A percentile compares a stretch with the other conserved stretches of the same genome.
phyloP scores from a whole-genome alignment of 2,113 vertebrate species.

The Pituophis catenifer region DNA sequence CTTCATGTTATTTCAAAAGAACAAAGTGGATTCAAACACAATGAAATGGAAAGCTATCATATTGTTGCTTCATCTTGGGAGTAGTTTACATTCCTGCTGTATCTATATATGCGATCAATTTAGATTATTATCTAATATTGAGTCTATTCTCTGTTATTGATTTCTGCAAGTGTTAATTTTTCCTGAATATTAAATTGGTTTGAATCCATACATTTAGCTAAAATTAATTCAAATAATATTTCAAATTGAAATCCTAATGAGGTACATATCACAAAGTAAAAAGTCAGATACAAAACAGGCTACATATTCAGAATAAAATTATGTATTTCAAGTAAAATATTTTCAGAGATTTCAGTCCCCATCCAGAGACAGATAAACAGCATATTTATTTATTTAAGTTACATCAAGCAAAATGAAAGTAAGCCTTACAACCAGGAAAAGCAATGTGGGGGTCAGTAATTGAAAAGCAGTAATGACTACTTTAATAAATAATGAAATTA shows the following conservation, averaged over 20 bases:
- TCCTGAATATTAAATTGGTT: background rate
- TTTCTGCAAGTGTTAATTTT: background rate
- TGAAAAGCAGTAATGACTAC: slow-evolving; percentile 50
- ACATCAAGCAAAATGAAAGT: slow-evolving; percentile 62
- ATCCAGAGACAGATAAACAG: slow-evolving; percentile 77
- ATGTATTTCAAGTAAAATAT: slow-evolving; percentile 54
- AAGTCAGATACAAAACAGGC: slow-evolving; percentile 28
- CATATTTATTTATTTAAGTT: slow-evolving; percentile 76
- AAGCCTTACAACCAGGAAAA: slow-evolving; percentile 68
- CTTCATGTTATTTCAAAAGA: background rate
- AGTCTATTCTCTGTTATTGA: background rate
- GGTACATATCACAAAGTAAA: background rate
- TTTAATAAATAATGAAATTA: slow-evolving; percentile 50
- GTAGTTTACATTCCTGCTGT: background rate
- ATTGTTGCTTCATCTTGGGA: background rate
- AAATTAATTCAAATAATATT: background rate
- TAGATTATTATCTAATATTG: background rate
- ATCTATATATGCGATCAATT: background rate
- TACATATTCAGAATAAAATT: background rate
- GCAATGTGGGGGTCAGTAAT: slow-evolving; percentile 61
- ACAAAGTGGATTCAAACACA: background rate
- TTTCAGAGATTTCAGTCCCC: slow-evolving; percentile 76
- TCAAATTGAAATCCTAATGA: background rate
- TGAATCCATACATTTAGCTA: background rate
- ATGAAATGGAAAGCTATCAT: background rate